phyloP scores from a whole-genome alignment of 1,140 invertebrate species.

The Hyles vespertilio region DNA sequence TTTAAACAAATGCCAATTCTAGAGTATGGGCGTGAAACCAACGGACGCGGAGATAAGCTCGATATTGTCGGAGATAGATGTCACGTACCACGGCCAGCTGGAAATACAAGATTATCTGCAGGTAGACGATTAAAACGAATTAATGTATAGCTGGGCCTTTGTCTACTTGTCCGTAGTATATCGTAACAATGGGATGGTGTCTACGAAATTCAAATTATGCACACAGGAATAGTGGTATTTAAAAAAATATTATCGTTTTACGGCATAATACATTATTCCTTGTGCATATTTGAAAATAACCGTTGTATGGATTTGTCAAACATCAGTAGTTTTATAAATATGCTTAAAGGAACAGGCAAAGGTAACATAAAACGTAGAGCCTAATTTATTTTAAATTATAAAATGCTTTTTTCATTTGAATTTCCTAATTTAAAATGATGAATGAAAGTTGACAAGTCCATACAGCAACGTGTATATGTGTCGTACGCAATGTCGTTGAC shows the following conservation, averaged over 20 bases:
- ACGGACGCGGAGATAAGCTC: slow-evolving; percentile 79
- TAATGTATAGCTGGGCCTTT: slow-evolving; percentile 9
- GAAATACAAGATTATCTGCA: slow-evolving; percentile 84
- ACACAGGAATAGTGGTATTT: too few species aligned
- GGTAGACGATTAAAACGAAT: slow-evolving; percentile 74
- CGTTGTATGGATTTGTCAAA: too few species aligned
- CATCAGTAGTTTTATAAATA: too few species aligned
- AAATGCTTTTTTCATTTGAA: too few species aligned
- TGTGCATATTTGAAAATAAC: too few species aligned
- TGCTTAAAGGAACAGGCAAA: too few species aligned
- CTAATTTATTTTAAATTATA: too few species aligned
- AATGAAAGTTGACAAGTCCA: background rate
- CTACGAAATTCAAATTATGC: background rate
- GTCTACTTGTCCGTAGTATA: slow-evolving; percentile 13
- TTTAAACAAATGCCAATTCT: slow-evolving; percentile 45
- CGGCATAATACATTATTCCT: too few species aligned
- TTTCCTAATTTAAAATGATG: too few species aligned
- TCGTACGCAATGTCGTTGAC: slow-evolving; percentile 17
- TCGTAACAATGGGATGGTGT: slow-evolving; percentile 1
- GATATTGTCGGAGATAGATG: slow-evolving; percentile 82
- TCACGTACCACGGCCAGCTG: slow-evolving; percentile 82
- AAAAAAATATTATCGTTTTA: too few species aligned
- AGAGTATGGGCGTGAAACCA: slow-evolving; percentile 80
- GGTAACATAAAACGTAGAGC: too few species aligned
- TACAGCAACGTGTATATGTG: background rate